These are phyloP conservation scores for Mycetomoellerius zeteki DNA, from an alignment of 1,140 invertebrate species.

Conservation along the genomic window DNA sequence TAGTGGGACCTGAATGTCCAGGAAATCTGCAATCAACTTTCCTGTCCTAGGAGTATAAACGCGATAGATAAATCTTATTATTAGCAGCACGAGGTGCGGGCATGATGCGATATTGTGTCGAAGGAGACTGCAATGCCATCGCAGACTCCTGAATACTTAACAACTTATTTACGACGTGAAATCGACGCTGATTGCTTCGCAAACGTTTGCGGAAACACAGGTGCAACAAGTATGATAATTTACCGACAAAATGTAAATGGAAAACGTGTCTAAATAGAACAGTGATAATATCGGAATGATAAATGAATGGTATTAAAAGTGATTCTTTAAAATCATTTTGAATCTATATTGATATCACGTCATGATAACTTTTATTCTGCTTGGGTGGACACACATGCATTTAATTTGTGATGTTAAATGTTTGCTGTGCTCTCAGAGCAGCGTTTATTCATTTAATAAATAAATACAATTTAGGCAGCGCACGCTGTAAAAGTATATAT, in stretches of 20 bases:
- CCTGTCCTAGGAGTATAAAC: neutral
- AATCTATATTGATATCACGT: too few relatives aligned
- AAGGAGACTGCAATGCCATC: neutral
- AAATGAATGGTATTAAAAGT: too few relatives aligned
- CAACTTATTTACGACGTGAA: slow-evolving; percentile 1
- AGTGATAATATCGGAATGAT: too few relatives aligned
- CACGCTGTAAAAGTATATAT: neutral
- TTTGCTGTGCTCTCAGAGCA: neutral
- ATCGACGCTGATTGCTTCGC: slow-evolving; percentile 4
- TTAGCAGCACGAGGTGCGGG: neutral
- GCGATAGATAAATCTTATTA: slow-evolving; percentile 30
- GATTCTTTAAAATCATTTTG: too few relatives aligned
- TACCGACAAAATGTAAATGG: neutral
- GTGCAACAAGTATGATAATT: slow-evolving; percentile 12
- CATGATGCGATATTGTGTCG: neutral
- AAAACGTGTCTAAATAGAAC: neutral
- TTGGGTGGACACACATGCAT: neutral
- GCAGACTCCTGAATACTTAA: neutral
- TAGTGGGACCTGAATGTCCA: slow-evolving; percentile 9
- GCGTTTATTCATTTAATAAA: neutral
- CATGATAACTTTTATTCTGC: too few relatives aligned
- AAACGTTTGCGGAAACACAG: neutral
- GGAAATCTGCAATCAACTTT: slow-evolving; percentile 46
- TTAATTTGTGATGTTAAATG: slow-evolving; percentile 14
- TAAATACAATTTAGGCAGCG: neutral